Conservation (phyloP, 2,888 invertebrate species). For the Drepanosiphum platanoidis region DNA sequence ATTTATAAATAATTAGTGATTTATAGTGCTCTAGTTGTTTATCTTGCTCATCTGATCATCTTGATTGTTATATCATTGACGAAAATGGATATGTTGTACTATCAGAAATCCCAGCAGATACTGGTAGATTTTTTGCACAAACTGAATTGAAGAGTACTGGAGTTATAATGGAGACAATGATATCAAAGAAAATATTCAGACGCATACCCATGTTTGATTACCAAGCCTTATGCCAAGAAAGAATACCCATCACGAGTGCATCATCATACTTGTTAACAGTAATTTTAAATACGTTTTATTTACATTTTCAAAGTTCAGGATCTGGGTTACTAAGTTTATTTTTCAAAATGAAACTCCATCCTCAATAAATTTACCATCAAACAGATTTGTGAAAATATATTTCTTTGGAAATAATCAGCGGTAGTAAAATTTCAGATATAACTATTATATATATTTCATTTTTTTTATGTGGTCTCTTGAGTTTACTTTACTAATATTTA, state of each 20-base stretch:
- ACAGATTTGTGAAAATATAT: too few species aligned
- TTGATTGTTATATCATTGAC: slow-evolving; percentile 88
- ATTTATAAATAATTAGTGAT: slow-evolving; percentile 42
- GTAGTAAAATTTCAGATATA: too few species aligned
- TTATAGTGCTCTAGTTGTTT: slow-evolving; percentile 64
- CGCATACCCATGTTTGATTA: slow-evolving; percentile 84
- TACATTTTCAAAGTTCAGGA: too few species aligned
- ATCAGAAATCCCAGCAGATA: slow-evolving; percentile 74
- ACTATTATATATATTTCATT: too few species aligned
- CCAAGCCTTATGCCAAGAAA: slow-evolving; percentile 78
- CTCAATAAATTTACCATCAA: too few species aligned
- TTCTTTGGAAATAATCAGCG: too few species aligned
- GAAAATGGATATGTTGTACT: slow-evolving; percentile 89
- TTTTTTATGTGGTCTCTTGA: too few species aligned
- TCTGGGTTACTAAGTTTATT: too few species aligned
- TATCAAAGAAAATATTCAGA: slow-evolving; percentile 77
- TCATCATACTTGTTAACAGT: slow-evolving; percentile 67
- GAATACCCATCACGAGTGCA: slow-evolving; percentile 66
- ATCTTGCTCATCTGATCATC: slow-evolving; percentile 48
- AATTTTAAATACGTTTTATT: slow-evolving; percentile 63
- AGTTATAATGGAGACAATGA: slow-evolving; percentile 80
- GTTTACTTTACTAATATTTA: too few species aligned
- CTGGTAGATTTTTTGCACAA: slow-evolving; percentile 88
- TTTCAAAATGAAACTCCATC: too few species aligned
- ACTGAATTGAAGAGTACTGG: slow-evolving; percentile 71